Percentiles rank a stretch among this genome's conserved stretches.
Conservation (phyloP, 1,140 invertebrate genomes). For the Bombus sibiricus region DNA sequence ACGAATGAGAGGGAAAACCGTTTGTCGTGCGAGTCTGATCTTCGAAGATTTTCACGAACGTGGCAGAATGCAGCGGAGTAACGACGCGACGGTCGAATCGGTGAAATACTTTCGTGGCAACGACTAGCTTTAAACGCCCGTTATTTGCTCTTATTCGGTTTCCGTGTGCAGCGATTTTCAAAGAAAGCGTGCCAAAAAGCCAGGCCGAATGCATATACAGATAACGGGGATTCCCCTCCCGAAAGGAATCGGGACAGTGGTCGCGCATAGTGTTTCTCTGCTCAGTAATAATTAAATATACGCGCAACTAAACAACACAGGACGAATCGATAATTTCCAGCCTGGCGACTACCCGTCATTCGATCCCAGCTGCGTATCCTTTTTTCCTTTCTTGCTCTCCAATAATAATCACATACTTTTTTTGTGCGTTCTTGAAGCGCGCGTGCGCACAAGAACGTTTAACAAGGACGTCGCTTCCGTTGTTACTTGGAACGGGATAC, state of each 20-base stretch:
- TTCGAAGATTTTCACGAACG: not conserved
- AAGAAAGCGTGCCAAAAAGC: slow-evolving; percentile 61
- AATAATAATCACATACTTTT: not conserved
- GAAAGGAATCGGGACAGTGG: slow-evolving; percentile 13
- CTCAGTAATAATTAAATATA: slow-evolving; percentile 44
- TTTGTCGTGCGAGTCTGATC: not conserved
- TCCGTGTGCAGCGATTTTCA: slow-evolving; percentile 58
- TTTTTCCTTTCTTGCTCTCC: not conserved
- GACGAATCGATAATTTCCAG: not conserved
- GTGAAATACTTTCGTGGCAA: slow-evolving; percentile 5
- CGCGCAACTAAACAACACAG: too few relatives aligned
- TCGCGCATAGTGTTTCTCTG: slow-evolving; percentile 4
- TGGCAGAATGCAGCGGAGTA: not conserved
- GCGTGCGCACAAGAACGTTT: not conserved
- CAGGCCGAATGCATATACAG: slow-evolving; percentile 54
- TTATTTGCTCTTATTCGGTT: slow-evolving; percentile 63
- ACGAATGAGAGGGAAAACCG: slow-evolving; percentile 44
- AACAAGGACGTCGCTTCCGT: not conserved
- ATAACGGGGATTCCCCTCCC: slow-evolving; percentile 52
- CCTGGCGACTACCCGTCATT: not conserved
- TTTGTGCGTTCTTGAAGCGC: too few relatives aligned
- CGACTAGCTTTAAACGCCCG: slow-evolving; percentile 35
- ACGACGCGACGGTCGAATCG: not conserved
- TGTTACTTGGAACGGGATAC: not conserved
- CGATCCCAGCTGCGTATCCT: too few relatives aligned